Evolutionary conservation across 2,113 vertebrate genomes (phyloP).

Genomic region (Tursiops truncatus): DNA sequence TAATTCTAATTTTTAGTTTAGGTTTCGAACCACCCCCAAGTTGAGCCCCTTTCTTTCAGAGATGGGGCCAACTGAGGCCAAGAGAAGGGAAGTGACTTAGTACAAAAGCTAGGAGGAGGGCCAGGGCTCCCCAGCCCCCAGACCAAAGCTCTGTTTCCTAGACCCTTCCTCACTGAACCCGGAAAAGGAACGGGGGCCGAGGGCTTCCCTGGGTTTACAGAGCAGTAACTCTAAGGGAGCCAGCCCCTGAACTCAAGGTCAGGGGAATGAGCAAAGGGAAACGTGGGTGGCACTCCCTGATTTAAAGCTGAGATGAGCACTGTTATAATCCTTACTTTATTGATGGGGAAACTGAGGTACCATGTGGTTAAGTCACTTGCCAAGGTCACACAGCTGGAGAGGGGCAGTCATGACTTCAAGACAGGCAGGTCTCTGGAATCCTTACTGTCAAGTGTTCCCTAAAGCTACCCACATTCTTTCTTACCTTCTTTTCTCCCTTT

Average conservation of each 20-base stretch:
- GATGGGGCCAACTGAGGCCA: not conserved
- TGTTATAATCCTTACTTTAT: too few species aligned
- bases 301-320: not conserved
- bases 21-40: not conserved
- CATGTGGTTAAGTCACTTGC: not conserved
- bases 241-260: not conserved
- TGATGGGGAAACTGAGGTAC: not conserved
- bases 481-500: not conserved
- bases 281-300: too few species aligned
- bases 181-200: too few species aligned
- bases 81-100: not conserved
- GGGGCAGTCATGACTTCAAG: not conserved
- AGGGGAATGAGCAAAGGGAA: not conserved
- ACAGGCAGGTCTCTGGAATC: not conserved
- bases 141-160: too few species aligned
- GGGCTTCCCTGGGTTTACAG: not conserved
- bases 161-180: not conserved
- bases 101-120: not conserved
- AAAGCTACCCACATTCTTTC: rapidly evolving
- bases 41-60: not conserved
- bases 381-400: not conserved
- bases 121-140: too few species aligned
- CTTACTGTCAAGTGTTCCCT: not conserved
- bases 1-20: not conserved
- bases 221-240: not conserved